Evolutionary conservation across 2,797 vertebrate species (phyloP).

Genomic region (Pterois miles): DNA sequence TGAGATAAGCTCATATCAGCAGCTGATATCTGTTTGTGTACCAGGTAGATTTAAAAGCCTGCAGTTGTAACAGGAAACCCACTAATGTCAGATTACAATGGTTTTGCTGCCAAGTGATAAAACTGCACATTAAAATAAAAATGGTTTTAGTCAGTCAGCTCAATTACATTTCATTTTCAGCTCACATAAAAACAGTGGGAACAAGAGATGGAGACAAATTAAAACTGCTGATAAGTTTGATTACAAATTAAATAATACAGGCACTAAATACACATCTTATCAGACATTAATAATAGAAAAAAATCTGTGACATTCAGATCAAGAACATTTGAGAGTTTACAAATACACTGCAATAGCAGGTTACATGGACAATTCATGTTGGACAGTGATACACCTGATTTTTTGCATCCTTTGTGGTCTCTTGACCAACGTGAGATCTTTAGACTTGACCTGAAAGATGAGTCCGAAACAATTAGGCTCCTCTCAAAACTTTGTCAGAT

Average conservation of each 20-base stretch:
- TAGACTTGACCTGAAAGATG: neutral
- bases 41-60: neutral
- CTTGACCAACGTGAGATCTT: neutral
- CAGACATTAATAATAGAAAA: neutral
- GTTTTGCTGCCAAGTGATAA: neutral
- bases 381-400: neutral
- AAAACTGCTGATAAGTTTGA: conserved; percentile 19
- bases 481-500: neutral
- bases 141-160: neutral
- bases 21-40: neutral
- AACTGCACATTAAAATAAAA: neutral
- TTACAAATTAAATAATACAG: conserved; percentile 29
- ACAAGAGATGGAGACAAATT: neutral
- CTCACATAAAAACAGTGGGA: neutral
- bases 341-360: neutral
- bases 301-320: conserved; percentile 18
- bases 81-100: neutral
- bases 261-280: conserved; percentile 24
- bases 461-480: neutral
- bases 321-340: neutral
- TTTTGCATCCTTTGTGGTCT: neutral
- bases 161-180: neutral
- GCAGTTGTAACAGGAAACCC: neutral
- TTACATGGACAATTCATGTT: neutral
- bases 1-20: neutral